Base-by-base conservation (phyloP, 2,113 vertebrate genomes). In the Scortum barcoo region DNA sequence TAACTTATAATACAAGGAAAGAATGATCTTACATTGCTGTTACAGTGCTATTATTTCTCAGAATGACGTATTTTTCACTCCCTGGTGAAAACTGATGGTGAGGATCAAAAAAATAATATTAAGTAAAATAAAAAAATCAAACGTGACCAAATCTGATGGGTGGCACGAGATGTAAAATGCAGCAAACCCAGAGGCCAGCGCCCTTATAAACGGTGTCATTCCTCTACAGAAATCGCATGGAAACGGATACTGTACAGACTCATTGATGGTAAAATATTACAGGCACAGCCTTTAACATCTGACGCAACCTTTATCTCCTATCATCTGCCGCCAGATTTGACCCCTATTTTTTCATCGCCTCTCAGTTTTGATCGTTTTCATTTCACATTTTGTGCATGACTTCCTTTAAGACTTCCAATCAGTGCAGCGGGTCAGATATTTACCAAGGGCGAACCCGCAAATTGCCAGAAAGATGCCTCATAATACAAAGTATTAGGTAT, bases 331-430 rank as follows among this genome's bases (percentile, higher is more conserved):
- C 33, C 56, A 62, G 44, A 22, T 80, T 10, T 57, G 33, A 65
- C 62, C 67, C 62, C 26, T 22, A 53, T 75, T 73, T n/a, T 62
- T 24, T 40, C 22, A 66, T 46, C 17, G 11, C 40, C n/a, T 51
- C 69, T 76, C 56, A 44, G 3, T 68, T 70, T 40, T 16, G 16
- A 79, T 80, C 69, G 16, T 65, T 44, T 78, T 74, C 28, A 77
- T 84, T 81, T 36, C 24, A 57, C 5, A 80, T 73, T 71, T 56
- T 76, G 44, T 77, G 76, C 81, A 60, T n/a, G 33, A 22, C 48
- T 63, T 75, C 63, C 50, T 81, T 69, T 53, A 20, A 65, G 60
- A 84, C 80, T 81, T 74, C 68, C 60, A 73, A 51, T 78, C 46
- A 75, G 38, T 38, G 76, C 76, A 80, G 53, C 48, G 44, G 69